phyloP scores from a whole-genome alignment of 2,888 invertebrate species.

The Tanytarsus gracilentus region DNA sequence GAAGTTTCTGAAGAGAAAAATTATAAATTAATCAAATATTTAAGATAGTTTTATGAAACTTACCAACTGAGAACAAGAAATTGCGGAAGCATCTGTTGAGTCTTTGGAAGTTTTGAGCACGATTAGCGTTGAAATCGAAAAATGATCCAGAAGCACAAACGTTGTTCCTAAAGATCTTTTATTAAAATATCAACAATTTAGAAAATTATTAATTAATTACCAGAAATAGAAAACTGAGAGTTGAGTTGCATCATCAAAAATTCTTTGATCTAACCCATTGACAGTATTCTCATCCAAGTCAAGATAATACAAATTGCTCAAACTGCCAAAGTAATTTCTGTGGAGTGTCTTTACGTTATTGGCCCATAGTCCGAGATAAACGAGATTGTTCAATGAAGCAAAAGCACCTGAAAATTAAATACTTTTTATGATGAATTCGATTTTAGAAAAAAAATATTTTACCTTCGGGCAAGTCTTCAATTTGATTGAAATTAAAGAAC shows the following conservation, averaged over 20 bases:
- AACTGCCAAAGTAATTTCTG: not conserved
- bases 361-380: not conserved
- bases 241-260: not conserved
- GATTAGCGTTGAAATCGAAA: not conserved
- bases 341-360: not conserved
- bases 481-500: too few species aligned
- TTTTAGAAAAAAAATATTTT: not conserved
- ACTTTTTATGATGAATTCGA: not conserved
- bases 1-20: not conserved
- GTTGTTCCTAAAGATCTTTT: too few species aligned
- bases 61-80: not conserved
- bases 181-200: not conserved
- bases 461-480: not conserved
- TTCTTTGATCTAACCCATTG: not conserved
- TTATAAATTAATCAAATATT: not conserved
- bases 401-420: not conserved
- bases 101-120: not conserved
- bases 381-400: not conserved
- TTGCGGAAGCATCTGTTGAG: not conserved
- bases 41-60: not conserved
- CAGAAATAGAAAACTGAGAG: too few species aligned
- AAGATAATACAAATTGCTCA: not conserved
- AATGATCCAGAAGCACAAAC: not conserved
- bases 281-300: not conserved
- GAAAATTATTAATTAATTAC: too few species aligned